Base-by-base conservation (phyloP, 1,140 invertebrate genomes). In the Charaxes varanes region DNA sequence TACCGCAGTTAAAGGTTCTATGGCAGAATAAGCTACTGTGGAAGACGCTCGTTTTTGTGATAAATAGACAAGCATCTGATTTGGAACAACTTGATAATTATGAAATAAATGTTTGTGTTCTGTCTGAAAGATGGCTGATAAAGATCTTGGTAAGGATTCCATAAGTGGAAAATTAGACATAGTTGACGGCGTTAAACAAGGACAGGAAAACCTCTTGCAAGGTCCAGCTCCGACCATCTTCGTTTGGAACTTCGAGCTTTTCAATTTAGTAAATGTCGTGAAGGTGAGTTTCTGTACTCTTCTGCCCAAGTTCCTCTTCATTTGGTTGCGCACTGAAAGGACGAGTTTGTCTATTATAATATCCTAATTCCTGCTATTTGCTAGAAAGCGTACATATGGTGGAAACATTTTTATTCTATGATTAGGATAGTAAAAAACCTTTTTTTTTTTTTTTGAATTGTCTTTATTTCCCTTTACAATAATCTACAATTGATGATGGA, bases 261-360 rank as follows among this genome's bases (percentile, higher is more conserved):
- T 43, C 5, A 33, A 2, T 12, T 21, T 40, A 17, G 43, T n/a
- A 6, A 38, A 6, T 3, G 31, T 15, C 5, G 15, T 23, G 3
- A 31, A 11, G 11, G 21, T 40, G 14, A 42, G 4, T 18, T 30
- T 46, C 30, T 41, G 34, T 22, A 11, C 10, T 46, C 31, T 26
- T 27, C 34, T 51, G n/a, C 40, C 11, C 14, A 40, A 11, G 24
- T 6, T 42, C 15, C 31, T 55, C 47, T 43, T 55, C 53, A 41
- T 38, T 31, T 27, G 19, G 23, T 46, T 52, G 38, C 35, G 44
- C 12, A 42, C 53, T 55, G 53, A 55, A 55, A 55, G 23, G 28
- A 50, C 28, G 33, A 43, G 24, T 28, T 26, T 22, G 30, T 14
- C 35, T 49, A 36, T 45, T 45, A 37, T 38, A 44, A 43, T 6